Evolutionary conservation across 2,797 vertebrate genomes (phyloP).

Genomic region (Ctenosaura bakeri): DNA sequence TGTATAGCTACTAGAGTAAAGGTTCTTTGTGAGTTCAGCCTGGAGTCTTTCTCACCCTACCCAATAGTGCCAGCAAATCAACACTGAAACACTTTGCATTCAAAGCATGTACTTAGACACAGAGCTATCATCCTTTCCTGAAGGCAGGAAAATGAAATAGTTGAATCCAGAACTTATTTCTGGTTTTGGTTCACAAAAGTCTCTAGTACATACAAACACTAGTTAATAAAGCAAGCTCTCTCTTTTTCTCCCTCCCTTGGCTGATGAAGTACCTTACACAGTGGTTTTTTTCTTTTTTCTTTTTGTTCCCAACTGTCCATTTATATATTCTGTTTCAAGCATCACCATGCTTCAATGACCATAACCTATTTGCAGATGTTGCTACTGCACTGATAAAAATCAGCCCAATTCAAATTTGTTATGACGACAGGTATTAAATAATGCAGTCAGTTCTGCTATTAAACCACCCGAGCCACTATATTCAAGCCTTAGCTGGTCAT

Average conservation of each 20-base stretch:
- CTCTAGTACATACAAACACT: neutral
- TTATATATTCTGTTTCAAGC: conserved; percentile 36
- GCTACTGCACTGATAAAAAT: conserved; percentile 41
- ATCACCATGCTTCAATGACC: conserved; percentile 10
- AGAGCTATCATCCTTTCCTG: too few species aligned
- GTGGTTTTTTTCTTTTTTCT: too few species aligned
- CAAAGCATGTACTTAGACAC: neutral
- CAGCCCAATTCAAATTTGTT: neutral
- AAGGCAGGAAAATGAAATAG: neutral
- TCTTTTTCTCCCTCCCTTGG: too few species aligned
- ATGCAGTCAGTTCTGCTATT: conserved; percentile 28
- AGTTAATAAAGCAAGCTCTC: neutral
- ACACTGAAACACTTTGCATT: neutral
- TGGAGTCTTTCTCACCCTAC: neutral
- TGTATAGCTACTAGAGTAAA: neutral
- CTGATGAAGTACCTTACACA: neutral
- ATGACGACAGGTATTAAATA: conserved; percentile 30
- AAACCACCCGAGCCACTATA: conserved; percentile 20
- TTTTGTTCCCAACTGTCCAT: neutral
- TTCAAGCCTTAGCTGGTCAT: conserved; percentile 4
- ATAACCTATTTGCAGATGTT: conserved; percentile 16
- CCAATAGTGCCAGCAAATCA: neutral
- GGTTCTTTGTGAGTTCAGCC: neutral
- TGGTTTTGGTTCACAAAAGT: neutral
- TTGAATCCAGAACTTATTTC: too few species aligned